Evolutionary conservation across 2,113 vertebrate genomes (phyloP).

Genomic region (Mirounga angustirostris): DNA sequence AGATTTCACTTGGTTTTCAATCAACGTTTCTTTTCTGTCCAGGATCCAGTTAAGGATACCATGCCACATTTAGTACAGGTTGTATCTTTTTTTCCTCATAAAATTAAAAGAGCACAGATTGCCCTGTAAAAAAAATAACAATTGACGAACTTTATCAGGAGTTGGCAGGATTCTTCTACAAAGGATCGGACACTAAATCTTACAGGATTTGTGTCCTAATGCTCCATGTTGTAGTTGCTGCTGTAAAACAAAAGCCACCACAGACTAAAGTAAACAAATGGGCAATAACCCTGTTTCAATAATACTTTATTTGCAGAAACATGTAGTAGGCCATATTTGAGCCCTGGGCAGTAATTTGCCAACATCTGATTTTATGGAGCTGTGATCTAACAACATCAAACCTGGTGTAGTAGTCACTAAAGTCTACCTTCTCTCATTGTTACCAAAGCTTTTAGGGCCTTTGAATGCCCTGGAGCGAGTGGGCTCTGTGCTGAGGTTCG

Average conservation of each 20-base stretch:
- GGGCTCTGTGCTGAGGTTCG: neutral
- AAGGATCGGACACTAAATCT: neutral
- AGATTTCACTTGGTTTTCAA: neutral
- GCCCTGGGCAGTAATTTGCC: neutral
- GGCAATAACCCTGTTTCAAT: neutral
- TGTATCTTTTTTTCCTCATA: neutral
- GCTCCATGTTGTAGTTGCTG: neutral
- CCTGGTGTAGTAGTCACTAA: neutral
- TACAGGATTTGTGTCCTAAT: neutral
- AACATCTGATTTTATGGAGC: neutral
- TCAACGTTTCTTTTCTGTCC: neutral
- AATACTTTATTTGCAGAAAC: constrained; percentile 50
- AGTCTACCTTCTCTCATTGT: neutral
- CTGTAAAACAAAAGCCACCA: neutral
- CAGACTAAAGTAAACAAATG: neutral
- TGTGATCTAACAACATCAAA: neutral
- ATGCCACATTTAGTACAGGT: neutral
- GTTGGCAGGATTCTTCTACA: neutral
- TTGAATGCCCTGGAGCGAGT: accelerated
- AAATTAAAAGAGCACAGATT: neutral
- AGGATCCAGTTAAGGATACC: neutral
- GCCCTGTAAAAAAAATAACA: neutral
- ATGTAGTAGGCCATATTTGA: neutral
- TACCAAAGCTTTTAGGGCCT: neutral
- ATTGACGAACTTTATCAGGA: neutral